Evolutionary conservation across 1,140 invertebrate species (phyloP).

Genomic region (Oryctes rhinoceros): DNA sequence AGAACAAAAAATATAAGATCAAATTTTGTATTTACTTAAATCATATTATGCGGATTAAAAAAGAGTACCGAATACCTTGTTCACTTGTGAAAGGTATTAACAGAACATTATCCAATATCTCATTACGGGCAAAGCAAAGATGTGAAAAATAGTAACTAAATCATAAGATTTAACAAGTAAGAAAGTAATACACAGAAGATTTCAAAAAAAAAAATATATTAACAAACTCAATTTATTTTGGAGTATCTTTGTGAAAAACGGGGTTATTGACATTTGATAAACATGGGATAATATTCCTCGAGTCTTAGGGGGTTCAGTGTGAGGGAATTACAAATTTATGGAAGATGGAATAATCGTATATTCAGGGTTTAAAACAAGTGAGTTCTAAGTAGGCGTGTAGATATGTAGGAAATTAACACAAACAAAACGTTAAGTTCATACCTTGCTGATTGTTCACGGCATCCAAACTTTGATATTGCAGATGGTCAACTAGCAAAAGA

Average conservation of each 20-base stretch:
- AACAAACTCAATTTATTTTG: not conserved
- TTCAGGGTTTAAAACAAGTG: not conserved
- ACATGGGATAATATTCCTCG: not conserved
- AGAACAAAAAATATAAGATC: not conserved
- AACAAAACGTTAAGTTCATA: slow-evolving; percentile 58
- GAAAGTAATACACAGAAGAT: not conserved
- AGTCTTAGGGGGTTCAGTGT: not conserved
- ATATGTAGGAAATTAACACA: slow-evolving; percentile 5
- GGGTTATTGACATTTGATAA: not conserved
- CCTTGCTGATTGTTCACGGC: slow-evolving; percentile 70
- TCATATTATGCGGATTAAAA: no score
- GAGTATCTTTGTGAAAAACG: not conserved
- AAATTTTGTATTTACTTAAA: no score
- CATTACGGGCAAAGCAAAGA: slow-evolving; percentile 46
- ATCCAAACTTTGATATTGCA: slow-evolving; percentile 71
- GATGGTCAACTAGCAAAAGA: slow-evolving; percentile 66
- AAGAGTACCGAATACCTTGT: no score
- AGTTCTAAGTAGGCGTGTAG: not conserved
- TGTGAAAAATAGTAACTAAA: slow-evolving; percentile 48
- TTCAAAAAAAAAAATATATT: slow-evolving; percentile 2
- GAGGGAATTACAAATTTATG: not conserved
- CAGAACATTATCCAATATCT: slow-evolving; percentile 40
- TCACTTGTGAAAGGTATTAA: no score
- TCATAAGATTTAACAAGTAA: slow-evolving; percentile 7
- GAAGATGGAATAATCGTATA: not conserved